Evolutionary conservation across 2,888 invertebrate genomes (phyloP).

Genomic region (Catotricha subobsoleta): DNA sequence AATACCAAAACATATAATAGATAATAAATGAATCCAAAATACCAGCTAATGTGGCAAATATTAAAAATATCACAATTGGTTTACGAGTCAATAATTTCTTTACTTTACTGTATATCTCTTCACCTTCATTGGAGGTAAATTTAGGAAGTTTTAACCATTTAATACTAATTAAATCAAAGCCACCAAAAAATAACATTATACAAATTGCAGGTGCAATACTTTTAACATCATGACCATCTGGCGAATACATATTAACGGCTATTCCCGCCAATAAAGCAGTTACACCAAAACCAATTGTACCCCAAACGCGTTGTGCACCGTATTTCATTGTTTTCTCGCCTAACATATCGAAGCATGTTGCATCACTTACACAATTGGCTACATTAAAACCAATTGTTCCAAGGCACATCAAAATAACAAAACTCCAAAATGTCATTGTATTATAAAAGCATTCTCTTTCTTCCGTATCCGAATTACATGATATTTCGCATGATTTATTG

Average conservation of each 20-base stretch:
- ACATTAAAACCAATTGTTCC: slow-evolving; percentile 72
- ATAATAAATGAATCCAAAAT: slow-evolving; percentile 64
- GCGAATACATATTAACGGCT: slow-evolving; percentile 34
- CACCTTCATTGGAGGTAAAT: slow-evolving; percentile 38
- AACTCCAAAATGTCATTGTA: slow-evolving; percentile 51
- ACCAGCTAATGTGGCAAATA: slow-evolving; percentile 57
- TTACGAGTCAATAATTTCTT: slow-evolving; percentile 41
- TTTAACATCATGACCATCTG: slow-evolving; percentile 32
- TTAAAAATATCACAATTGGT: slow-evolving; percentile 47
- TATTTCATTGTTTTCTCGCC: slow-evolving; percentile 53
- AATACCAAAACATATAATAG: slow-evolving; percentile 68
- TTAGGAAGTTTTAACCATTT: slow-evolving; percentile 46
- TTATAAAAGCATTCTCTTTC: slow-evolving; percentile 31
- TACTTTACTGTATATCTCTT: slow-evolving; percentile 49
- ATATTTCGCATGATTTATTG: neutral
- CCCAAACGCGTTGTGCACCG: slow-evolving; percentile 67
- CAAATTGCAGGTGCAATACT: slow-evolving; percentile 54
- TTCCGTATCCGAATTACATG: slow-evolving; percentile 10
- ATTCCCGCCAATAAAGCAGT: slow-evolving; percentile 55
- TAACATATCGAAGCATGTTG: slow-evolving; percentile 74
- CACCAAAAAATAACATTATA: slow-evolving; percentile 43
- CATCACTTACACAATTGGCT: slow-evolving; percentile 71
- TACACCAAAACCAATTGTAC: slow-evolving; percentile 60
- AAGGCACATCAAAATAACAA: slow-evolving; percentile 49
- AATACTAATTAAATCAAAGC: slow-evolving; percentile 48